Percentiles rank a stretch among this genome's conserved stretches.
Conservation (phyloP, 53 echinoderm and acorn worm species). For the Echinarachnius parma region DNA sequence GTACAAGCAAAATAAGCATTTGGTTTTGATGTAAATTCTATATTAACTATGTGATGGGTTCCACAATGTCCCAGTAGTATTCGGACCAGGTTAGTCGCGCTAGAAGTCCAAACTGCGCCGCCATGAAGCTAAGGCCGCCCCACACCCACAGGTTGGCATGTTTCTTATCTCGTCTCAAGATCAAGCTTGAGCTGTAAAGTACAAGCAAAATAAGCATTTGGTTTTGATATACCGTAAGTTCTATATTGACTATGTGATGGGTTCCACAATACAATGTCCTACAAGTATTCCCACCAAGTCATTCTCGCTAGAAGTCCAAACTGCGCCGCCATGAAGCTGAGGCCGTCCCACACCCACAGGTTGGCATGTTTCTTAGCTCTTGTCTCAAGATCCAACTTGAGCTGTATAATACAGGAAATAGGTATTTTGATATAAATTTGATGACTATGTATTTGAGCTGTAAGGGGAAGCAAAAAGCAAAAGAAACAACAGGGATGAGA, state of each 20-base stretch:
- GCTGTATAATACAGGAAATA: no score
- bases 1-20: neutral
- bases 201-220: neutral
- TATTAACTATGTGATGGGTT: slow-evolving; percentile 99
- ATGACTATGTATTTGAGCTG: no score
- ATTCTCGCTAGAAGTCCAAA: slow-evolving; percentile 90
- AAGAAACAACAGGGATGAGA: no score
- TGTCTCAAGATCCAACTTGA: slow-evolving; percentile 66
- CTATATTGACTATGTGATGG: slow-evolving; percentile 95
- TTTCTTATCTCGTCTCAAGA: slow-evolving; percentile 65
- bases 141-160: slow-evolving; percentile 75
- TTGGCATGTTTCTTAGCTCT: slow-evolving; percentile 74
- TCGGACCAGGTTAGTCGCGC: slow-evolving; percentile 98
- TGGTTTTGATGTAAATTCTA: neutral
- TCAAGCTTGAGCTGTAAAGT: slow-evolving; percentile 67
- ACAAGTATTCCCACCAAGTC: slow-evolving; percentile 99
- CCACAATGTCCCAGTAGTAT: slow-evolving; percentile 99
- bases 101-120: slow-evolving; percentile 88
- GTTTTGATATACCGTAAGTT: neutral
- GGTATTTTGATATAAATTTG: no score
- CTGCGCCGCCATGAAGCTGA: slow-evolving; percentile 94
- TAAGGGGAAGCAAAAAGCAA: no score
- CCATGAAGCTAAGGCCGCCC: slow-evolving; percentile 98
- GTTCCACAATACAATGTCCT: slow-evolving; percentile 99
- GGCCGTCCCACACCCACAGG: slow-evolving; percentile 84